Evolutionary conservation across 2,888 invertebrate species (phyloP).

Genomic region (Prosapia bicincta): DNA sequence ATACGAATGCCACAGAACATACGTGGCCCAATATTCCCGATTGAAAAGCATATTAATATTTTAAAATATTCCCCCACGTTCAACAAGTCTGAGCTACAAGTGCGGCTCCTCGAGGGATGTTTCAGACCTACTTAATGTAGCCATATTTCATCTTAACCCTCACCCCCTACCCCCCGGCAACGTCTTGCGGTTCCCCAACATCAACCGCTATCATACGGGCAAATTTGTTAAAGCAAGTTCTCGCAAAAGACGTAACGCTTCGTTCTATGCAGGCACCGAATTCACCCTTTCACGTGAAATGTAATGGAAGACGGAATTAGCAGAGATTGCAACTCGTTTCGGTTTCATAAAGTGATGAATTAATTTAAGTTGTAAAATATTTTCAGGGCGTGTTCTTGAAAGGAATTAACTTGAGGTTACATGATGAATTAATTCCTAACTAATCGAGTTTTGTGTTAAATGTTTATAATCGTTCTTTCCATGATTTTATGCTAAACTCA

Average conservation of each 20-base stretch:
- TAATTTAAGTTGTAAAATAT: too few relatives aligned
- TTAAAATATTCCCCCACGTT: background rate
- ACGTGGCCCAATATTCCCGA: too few relatives aligned
- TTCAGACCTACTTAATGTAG: background rate
- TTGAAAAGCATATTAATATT: too few relatives aligned
- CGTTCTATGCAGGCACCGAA: background rate
- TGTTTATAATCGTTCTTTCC: too few relatives aligned
- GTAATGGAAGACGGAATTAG: background rate
- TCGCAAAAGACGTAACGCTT: background rate
- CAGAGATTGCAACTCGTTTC: too few relatives aligned
- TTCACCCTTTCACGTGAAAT: background rate
- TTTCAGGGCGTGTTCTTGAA: too few relatives aligned
- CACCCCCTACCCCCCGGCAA: background rate
- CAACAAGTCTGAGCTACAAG: background rate
- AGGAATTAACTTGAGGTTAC: too few relatives aligned
- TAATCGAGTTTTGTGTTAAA: too few relatives aligned
- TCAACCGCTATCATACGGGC: background rate
- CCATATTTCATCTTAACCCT: background rate
- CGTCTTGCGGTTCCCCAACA: background rate
- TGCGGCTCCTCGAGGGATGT: background rate
- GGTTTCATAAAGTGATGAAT: too few relatives aligned
- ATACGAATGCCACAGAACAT: too few relatives aligned
- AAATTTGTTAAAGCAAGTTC: background rate
- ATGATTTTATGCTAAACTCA: too few relatives aligned
- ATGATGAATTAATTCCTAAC: too few relatives aligned